phyloP scores from a whole-genome alignment of 2,797 vertebrate genomes.

The Xenentodon cancila region DNA sequence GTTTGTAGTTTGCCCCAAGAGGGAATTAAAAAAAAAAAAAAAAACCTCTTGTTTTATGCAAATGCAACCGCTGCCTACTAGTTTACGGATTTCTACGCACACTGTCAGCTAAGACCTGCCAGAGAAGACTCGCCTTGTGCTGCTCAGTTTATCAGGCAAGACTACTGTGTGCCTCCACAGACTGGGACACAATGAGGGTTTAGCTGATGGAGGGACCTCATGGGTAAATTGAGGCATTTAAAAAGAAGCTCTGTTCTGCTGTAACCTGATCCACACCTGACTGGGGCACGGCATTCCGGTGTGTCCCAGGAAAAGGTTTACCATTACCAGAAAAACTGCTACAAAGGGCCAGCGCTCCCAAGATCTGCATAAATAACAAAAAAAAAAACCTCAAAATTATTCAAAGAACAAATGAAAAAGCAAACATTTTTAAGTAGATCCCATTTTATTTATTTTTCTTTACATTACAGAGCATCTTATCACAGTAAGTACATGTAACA shows the following conservation, averaged over 20 bases:
- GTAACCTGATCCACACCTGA: conserved; percentile 84
- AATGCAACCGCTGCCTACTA: conserved; percentile 10
- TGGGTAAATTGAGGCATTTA: conserved; percentile 82
- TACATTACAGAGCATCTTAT: conserved; percentile 25
- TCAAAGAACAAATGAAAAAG: conserved; percentile 33
- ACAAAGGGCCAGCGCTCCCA: conserved; percentile 42
- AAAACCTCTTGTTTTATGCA: background rate
- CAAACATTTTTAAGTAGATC: conserved; percentile 15
- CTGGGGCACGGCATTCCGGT: conserved; percentile 79
- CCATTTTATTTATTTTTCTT: conserved; percentile 55
- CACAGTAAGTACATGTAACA: conserved; percentile 14
- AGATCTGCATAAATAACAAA: conserved; percentile 1
- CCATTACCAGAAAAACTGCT: conserved; percentile 62
- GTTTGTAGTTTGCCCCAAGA: too few species aligned
- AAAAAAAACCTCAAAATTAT: conserved; percentile 3
- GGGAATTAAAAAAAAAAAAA: background rate
- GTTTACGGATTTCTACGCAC: conserved; percentile 23
- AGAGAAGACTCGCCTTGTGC: conserved; percentile 60
- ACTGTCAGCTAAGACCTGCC: conserved; percentile 12
- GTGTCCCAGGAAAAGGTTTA: conserved; percentile 69
- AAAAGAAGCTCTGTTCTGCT: conserved; percentile 85
- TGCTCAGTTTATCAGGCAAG: conserved; percentile 49
- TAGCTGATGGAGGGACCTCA: conserved; percentile 74
- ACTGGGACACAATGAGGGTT: conserved; percentile 77
- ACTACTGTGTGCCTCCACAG: conserved; percentile 51